phyloP scores from a whole-genome alignment of 2,888 invertebrate species.

The Cecidostiba fungosa region DNA sequence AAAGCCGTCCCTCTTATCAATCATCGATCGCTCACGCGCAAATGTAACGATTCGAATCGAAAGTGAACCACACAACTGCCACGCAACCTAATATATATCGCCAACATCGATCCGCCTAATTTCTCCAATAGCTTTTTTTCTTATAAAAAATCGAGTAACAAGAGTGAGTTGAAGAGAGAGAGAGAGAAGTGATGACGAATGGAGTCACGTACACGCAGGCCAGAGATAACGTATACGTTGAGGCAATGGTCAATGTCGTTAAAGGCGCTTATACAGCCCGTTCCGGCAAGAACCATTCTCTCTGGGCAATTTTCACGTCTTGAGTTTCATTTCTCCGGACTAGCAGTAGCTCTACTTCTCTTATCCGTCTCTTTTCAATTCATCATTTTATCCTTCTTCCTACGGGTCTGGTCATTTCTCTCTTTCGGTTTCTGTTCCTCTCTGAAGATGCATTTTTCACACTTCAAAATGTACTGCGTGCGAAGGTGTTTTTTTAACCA shows the following conservation, averaged over 20 bases:
- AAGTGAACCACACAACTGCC: not conserved
- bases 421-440: not conserved
- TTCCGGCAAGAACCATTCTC: constrained; percentile 1
- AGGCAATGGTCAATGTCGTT: constrained; percentile 9
- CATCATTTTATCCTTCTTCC: not conserved
- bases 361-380: not conserved
- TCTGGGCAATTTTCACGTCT: not conserved
- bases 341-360: not conserved
- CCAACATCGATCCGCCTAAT: constrained; percentile 3
- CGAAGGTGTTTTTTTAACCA: too few species aligned
- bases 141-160: not conserved
- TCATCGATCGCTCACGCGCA: not conserved
- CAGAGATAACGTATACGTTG: not conserved
- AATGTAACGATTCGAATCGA: not conserved
- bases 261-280: constrained; percentile 29
- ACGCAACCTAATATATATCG: not conserved
- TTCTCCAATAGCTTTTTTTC: not conserved
- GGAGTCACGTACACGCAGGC: not conserved
- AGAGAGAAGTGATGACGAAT: not conserved
- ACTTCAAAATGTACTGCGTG: not conserved
- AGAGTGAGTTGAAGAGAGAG: not conserved
- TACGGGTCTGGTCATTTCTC: not conserved
- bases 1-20: not conserved
- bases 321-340: not conserved
- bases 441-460: not conserved